These are phyloP conservation scores for Trichonephila clavata DNA, from an alignment of 1,140 invertebrate species.

Conservation along the genomic window DNA sequence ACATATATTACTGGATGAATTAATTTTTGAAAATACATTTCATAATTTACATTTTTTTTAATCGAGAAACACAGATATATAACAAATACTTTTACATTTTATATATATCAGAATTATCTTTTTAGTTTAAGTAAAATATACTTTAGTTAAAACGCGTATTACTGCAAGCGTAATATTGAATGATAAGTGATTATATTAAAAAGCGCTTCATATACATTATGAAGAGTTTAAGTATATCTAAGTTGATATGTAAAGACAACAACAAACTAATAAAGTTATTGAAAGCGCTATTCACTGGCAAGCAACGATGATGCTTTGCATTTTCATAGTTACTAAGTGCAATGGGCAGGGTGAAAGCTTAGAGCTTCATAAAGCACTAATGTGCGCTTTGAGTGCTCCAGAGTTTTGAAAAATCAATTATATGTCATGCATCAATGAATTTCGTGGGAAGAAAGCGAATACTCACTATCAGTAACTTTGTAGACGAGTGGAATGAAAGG, in stretches of 20 bases:
- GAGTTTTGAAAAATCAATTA: not conserved
- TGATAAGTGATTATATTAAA: too few species aligned
- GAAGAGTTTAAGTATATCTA: too few species aligned
- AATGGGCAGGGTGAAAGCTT: slow-evolving; percentile 31
- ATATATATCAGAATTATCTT: too few species aligned
- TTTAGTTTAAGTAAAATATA: too few species aligned
- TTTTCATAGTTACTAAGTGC: slow-evolving; percentile 3
- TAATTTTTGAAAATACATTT: not conserved
- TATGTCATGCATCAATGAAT: slow-evolving; percentile 45
- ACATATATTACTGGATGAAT: not conserved
- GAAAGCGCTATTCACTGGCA: not conserved
- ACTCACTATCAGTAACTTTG: slow-evolving; percentile 75
- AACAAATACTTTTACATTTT: too few species aligned
- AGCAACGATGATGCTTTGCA: not conserved
- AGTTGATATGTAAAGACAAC: too few species aligned
- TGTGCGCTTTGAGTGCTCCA: slow-evolving; percentile 43
- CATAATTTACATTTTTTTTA: too few species aligned
- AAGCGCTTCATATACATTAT: too few species aligned
- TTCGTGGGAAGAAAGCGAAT: slow-evolving; percentile 60
- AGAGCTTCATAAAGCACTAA: not conserved
- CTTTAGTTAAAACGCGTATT: too few species aligned
- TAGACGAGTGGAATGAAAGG: slow-evolving; percentile 79
- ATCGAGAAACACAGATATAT: too few species aligned
- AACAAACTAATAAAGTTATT: not conserved
- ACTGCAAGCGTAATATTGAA: too few species aligned